Conservation (phyloP, 2,113 vertebrate genomes). For the Microtus ochrogaster region DNA sequence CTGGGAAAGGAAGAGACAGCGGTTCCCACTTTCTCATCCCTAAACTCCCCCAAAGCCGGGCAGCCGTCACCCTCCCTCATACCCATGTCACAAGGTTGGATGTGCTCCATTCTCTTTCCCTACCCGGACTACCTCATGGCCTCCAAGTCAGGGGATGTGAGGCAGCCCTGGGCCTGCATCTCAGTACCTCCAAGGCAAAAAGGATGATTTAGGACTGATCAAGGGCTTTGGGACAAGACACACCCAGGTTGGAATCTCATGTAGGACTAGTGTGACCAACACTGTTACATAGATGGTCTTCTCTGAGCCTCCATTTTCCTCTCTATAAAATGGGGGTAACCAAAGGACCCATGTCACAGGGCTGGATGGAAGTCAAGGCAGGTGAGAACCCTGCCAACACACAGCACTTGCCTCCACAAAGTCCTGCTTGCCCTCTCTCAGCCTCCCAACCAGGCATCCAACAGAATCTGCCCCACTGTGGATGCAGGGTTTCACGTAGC, state of each 20-base stretch:
- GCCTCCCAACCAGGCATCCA: background rate
- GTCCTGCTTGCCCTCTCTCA: background rate
- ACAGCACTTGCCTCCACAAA: accelerated
- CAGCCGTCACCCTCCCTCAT: background rate
- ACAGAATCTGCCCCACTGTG: background rate
- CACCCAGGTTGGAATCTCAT: background rate
- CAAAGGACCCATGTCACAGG: accelerated
- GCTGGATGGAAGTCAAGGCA: background rate
- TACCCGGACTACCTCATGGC: accelerated
- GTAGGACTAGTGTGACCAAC: too few species aligned
- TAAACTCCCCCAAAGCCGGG: background rate
- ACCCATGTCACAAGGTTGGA: background rate
- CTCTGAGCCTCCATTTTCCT: background rate
- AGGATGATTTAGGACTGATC: accelerated
- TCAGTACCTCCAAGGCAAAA: background rate
- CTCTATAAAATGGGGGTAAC: background rate
- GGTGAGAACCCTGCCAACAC: background rate
- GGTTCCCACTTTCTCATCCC: background rate
- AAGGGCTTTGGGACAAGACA: background rate
- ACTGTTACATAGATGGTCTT: background rate
- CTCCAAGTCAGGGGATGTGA: background rate
- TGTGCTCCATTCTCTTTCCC: background rate
- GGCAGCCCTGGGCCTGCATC: background rate
- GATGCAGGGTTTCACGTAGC: background rate
- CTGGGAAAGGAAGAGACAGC: too few species aligned